Evolutionary conservation across 2,888 invertebrate genomes (phyloP).

Genomic region (Strigamia maritima): DNA sequence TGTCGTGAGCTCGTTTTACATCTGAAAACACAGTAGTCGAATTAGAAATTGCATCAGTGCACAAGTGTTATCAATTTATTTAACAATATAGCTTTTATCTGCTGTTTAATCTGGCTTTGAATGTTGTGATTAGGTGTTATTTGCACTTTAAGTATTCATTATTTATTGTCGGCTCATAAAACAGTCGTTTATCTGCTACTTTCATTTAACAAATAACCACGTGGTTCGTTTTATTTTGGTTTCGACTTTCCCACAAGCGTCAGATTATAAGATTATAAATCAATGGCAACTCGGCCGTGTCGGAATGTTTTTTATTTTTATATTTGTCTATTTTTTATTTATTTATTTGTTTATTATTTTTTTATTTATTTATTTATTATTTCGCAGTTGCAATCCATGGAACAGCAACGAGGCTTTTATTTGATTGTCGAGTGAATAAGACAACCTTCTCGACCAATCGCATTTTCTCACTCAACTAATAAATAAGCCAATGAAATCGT

Average conservation of each 20-base stretch:
- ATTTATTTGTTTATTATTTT: not conserved
- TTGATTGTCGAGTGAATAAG: conserved; percentile 33
- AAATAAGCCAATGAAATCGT: conserved; percentile 42
- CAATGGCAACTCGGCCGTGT: too few species aligned
- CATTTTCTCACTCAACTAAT: conserved; percentile 39
- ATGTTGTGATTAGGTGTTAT: conserved; percentile 28
- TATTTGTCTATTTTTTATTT: not conserved
- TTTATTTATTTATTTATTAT: not conserved
- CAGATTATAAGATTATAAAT: too few species aligned
- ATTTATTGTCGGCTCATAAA: conserved; percentile 30
- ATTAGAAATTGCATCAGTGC: not conserved
- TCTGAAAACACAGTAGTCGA: not conserved
- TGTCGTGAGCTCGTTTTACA: not conserved
- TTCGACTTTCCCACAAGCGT: not conserved
- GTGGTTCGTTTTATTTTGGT: not conserved
- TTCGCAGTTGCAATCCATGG: not conserved
- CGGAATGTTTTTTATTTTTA: not conserved
- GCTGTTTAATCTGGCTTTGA: not conserved
- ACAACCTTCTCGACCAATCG: conserved; percentile 34
- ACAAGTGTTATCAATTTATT: conserved; percentile 11
- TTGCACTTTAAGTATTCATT: conserved; percentile 10
- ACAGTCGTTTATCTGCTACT: conserved; percentile 2
- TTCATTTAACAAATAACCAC: not conserved
- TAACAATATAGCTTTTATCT: not conserved
- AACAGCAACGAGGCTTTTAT: not conserved